Percentiles rank a stretch among this genome's conserved stretches.
Conservation (phyloP, 1,140 invertebrate species). For the Drosophila nasuta region DNA sequence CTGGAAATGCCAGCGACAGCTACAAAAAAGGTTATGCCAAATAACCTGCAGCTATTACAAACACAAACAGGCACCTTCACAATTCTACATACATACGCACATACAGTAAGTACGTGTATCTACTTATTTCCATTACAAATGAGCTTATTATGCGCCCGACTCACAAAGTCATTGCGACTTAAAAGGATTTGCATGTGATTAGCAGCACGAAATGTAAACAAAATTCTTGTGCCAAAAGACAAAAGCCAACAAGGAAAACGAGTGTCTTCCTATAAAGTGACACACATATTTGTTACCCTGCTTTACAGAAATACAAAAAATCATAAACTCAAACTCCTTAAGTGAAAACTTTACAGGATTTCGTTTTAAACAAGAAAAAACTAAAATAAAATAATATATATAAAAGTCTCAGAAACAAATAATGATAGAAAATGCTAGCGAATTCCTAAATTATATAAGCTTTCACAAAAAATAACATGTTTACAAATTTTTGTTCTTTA, state of each 20-base stretch:
- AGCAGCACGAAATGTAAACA: conserved; percentile 80
- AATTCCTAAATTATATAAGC: too few species aligned
- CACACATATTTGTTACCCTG: conserved; percentile 15
- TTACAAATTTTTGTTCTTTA: too few species aligned
- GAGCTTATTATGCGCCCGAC: conserved; percentile 80
- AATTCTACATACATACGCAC: neutral
- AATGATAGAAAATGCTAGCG: too few species aligned
- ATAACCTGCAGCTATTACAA: conserved; percentile 68
- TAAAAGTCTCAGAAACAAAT: too few species aligned
- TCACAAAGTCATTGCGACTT: conserved; percentile 82
- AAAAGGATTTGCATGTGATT: conserved; percentile 83
- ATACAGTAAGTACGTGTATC: neutral
- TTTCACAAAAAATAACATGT: too few species aligned
- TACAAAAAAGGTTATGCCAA: conserved; percentile 66
- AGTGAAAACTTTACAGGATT: too few species aligned
- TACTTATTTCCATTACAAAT: conserved; percentile 74
- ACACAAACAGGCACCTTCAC: conserved; percentile 46
- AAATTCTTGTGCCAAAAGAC: conserved; percentile 72
- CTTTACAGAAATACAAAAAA: too few species aligned
- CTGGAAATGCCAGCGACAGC: conserved; percentile 53
- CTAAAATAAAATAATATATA: too few species aligned
- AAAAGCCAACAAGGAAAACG: conserved; percentile 45
- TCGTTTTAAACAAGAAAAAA: too few species aligned
- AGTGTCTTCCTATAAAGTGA: neutral
- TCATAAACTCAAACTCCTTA: too few species aligned